phyloP scores from a whole-genome alignment of 2,797 vertebrate genomes.

The Clarias platycephalus region DNA sequence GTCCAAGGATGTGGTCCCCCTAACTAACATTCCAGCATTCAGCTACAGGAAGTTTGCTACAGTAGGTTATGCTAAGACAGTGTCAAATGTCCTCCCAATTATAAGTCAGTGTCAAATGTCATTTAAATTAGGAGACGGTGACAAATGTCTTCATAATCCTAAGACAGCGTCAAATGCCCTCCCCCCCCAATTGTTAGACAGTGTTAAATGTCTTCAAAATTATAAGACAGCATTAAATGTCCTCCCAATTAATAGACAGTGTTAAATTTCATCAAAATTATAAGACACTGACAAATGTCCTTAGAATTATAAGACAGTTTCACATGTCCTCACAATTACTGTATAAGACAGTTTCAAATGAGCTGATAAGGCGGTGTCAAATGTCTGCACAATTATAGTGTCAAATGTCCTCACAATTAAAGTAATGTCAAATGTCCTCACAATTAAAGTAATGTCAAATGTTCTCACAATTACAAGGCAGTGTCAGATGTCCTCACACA shows the following conservation, averaged over 20 bases:
- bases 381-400: neutral
- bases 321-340: neutral
- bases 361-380: neutral
- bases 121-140: neutral
- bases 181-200: neutral
- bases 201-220: too few species aligned
- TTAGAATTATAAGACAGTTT: neutral
- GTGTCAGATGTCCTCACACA: too few species aligned
- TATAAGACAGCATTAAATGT: too few species aligned
- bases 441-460: neutral
- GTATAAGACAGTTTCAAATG: neutral
- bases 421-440: neutral
- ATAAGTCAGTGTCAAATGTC: neutral
- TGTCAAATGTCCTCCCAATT: too few species aligned
- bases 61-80: neutral
- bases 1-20: neutral
- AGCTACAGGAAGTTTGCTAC: neutral
- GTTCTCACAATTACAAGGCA: too few species aligned
- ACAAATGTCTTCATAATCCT: neutral
- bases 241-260: neutral
- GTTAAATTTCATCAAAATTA: neutral
- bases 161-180: neutral
- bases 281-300: neutral
- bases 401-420: neutral
- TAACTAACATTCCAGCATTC: neutral